Percentiles rank a stretch among this genome's conserved stretches.
Conservation (phyloP, 64 coral and sea anemone genomes). For the Catalaphyllia jardinei region DNA sequence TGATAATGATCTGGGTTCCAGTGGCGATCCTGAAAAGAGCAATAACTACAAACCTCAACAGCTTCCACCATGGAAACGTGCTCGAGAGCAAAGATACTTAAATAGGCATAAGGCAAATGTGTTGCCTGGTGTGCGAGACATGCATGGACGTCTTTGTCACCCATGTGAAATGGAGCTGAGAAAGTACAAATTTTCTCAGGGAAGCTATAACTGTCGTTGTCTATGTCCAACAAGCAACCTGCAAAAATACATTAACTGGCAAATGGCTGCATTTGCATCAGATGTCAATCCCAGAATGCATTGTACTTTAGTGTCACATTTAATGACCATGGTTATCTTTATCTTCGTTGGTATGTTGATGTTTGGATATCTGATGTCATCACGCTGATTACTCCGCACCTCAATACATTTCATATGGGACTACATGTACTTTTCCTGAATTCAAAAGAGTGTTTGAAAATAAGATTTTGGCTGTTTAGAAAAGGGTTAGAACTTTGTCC, state of each 20-base stretch:
- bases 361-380: conserved; percentile 86
- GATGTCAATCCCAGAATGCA: conserved; percentile 55
- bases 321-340: conserved; percentile 87
- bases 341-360: conserved; percentile 73
- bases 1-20: conserved; percentile 48
- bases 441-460: no score
- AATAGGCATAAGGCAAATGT: conserved; percentile 81
- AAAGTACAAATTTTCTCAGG: conserved; percentile 61
- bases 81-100: conserved; percentile 69
- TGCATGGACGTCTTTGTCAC: conserved; percentile 85
- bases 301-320: conserved; percentile 80
- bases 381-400: conserved; percentile 4
- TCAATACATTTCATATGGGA: background rate
- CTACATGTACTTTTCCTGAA: background rate
- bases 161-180: conserved; percentile 85
- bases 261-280: conserved; percentile 80
- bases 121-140: conserved; percentile 78
- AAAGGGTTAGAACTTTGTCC: no score
- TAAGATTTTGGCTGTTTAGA: no score
- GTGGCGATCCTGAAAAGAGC: conserved; percentile 18
- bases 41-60: conserved; percentile 6
- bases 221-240: conserved; percentile 85
- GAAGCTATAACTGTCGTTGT: conserved; percentile 70
- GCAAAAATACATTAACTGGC: conserved; percentile 93
- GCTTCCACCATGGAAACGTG: conserved; percentile 84